Base-by-base conservation (phyloP, 1,140 invertebrate genomes). In the Triops longicaudatus region DNA sequence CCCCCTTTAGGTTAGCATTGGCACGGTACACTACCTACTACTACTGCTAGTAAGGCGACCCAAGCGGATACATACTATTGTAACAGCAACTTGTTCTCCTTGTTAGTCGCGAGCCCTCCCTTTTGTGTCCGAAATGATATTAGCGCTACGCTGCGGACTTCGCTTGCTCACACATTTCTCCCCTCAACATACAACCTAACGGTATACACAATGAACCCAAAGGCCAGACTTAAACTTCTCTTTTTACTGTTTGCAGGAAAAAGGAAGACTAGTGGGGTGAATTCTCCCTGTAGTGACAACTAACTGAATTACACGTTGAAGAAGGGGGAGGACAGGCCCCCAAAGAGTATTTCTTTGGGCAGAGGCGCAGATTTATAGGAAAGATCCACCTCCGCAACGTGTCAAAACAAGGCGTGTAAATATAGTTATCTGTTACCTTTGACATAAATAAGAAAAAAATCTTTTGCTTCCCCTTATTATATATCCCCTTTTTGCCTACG, bases 101-200 rank as follows among this genome's bases (percentile, higher is more conserved):
- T 63, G 50, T 63, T 63, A 63, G 50, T 63, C 50, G 50, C 50
- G 50, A 63, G 50, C 50, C 50, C 50, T 22, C 50, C 50, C 50
- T 63, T 63, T 63, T 63, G 17, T 22, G 22, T 14, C 50, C 50
- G 50, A 63, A 63, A 63, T 63, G 17, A 63, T 63, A 63, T 63
- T 63, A 63, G 22, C 50, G 50, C 50, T 63, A 63, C 50, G 50
- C 50, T 17, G 50, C 14, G 31, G 31, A 37, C 31, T 37, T 37
- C 31, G 31, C 31, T 37, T 37, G 31, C 31, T 37, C 31, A 37
- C 31, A 37, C 31, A 37, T 37, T 37, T 37, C 31, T 37, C 2
- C 31, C 31, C 7, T 7, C 31, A 37, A 37, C 14, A 22, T 14
- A 63, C 50, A 63, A 63, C 22, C 50, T 14, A 63, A 63, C 50